These are phyloP conservation scores for Rapana venosa DNA, from an alignment of 2,888 invertebrate genomes.

Conservation along the genomic window DNA sequence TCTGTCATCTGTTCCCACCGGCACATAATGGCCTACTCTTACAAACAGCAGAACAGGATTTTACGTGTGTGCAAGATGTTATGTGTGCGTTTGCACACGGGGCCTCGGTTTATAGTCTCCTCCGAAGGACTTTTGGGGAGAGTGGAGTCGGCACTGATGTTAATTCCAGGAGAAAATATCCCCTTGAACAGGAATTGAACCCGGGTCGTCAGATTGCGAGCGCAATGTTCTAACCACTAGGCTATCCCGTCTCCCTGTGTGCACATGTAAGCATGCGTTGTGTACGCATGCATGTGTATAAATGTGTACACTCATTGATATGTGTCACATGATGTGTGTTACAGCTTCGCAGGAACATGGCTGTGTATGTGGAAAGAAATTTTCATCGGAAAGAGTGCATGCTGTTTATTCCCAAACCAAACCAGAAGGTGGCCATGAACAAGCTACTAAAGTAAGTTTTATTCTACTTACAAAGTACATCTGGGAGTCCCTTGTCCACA, in stretches of 20 bases:
- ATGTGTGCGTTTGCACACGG: not conserved
- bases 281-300: not conserved
- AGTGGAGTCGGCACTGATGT: too few species aligned
- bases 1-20: too few species aligned
- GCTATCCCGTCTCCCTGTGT: too few species aligned
- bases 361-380: conserved; percentile 55
- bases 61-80: too few species aligned
- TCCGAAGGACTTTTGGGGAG: too few species aligned
- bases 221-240: too few species aligned
- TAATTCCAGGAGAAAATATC: too few species aligned
- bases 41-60: too few species aligned
- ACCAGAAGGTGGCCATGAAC: conserved; percentile 56
- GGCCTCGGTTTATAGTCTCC: not conserved
- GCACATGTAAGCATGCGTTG: not conserved
- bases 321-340: conserved; percentile 38
- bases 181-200: too few species aligned
- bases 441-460: conserved; percentile 60
- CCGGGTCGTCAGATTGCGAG: too few species aligned
- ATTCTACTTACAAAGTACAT: not conserved
- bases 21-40: too few species aligned
- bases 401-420: conserved; percentile 63
- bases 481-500: too few species aligned
- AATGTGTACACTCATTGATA: not conserved
- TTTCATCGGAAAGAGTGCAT: conserved; percentile 67
- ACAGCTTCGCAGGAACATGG: conserved; percentile 57